These are phyloP conservation scores for Limanda limanda DNA, from an alignment of 2,113 vertebrate species.

Conservation along the genomic window DNA sequence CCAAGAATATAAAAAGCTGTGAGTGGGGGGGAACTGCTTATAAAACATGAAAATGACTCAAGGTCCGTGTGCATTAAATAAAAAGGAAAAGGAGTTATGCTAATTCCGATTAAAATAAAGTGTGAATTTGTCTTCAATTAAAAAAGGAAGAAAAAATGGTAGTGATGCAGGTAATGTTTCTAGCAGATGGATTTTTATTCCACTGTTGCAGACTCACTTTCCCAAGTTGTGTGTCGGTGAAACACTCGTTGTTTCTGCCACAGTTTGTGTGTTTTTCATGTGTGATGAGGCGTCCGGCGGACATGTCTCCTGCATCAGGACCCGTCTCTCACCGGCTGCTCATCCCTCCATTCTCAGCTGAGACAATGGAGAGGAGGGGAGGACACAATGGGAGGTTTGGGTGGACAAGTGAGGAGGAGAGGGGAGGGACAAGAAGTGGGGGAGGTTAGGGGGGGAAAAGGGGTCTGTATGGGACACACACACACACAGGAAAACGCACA, in stretches of 20 bases:
- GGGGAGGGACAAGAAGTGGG: conserved; percentile 38
- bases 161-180: conserved; percentile 41
- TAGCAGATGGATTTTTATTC: conserved; percentile 47
- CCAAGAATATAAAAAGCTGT: conserved; percentile 48
- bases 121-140: conserved; percentile 65
- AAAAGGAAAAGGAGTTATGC: conserved; percentile 56
- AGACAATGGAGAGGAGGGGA: conserved; percentile 74
- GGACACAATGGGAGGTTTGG: conserved; percentile 69
- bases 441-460: conserved; percentile 16
- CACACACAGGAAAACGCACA: conserved; percentile 34
- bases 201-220: conserved; percentile 48
- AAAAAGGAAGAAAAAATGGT: conserved; percentile 18
- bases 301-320: conserved; percentile 63
- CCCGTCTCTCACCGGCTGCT: conserved; percentile 56
- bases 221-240: conserved; percentile 46
- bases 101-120: conserved; percentile 62
- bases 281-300: conserved; percentile 39
- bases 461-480: conserved; percentile 28
- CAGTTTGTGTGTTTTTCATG: conserved; percentile 11
- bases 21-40: conserved; percentile 3
- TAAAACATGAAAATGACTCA: conserved; percentile 43
- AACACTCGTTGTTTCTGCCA: conserved; percentile 24
- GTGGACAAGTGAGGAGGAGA: conserved; percentile 51
- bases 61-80: conserved; percentile 49
- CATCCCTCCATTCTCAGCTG: conserved; percentile 72